Evolutionary conservation across 2,888 invertebrate genomes (phyloP).

Genomic region (Beris morrisii): DNA sequence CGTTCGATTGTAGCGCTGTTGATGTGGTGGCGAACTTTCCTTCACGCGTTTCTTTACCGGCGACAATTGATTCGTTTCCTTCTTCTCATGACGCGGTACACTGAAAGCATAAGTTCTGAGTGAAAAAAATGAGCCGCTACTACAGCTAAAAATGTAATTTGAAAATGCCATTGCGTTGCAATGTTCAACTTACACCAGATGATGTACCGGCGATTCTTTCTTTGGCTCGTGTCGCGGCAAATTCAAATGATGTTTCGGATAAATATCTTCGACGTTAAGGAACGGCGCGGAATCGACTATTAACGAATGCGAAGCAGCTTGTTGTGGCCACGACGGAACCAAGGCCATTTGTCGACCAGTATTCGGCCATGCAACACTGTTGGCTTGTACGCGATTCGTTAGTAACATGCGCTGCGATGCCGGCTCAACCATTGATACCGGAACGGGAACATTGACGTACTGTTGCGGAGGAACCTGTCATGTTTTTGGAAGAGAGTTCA

Average conservation of each 20-base stretch:
- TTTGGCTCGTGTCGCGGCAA: constrained; percentile 63
- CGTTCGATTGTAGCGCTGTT: constrained; percentile 55
- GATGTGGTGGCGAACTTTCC: constrained; percentile 87
- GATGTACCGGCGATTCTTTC: constrained; percentile 60
- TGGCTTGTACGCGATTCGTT: constrained; percentile 59
- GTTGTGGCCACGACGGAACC: constrained; percentile 82
- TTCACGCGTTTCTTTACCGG: constrained; percentile 97
- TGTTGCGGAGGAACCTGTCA: constrained; percentile 76
- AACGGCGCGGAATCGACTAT: constrained; percentile 77
- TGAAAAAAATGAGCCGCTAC: constrained; percentile 15
- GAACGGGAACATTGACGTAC: constrained; percentile 69
- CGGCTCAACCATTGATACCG: constrained; percentile 91
- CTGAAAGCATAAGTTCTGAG: constrained; percentile 47
- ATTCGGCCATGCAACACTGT: constrained; percentile 57
- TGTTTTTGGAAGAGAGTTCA: constrained; percentile 27
- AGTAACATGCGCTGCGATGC: constrained; percentile 77
- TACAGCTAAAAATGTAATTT: constrained; percentile 2
- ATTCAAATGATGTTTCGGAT: constrained; percentile 64
- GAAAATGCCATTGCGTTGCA: background rate
- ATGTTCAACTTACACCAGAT: constrained; percentile 52
- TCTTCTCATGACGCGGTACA: constrained; percentile 67
- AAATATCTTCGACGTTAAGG: constrained; percentile 64
- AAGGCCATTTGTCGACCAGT: constrained; percentile 74
- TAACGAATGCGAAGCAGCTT: constrained; percentile 70
- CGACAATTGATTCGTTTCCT: constrained; percentile 86